Evolutionary conservation across 2,797 vertebrate genomes (phyloP).

Genomic region (Urosaurus nigricauda): DNA sequence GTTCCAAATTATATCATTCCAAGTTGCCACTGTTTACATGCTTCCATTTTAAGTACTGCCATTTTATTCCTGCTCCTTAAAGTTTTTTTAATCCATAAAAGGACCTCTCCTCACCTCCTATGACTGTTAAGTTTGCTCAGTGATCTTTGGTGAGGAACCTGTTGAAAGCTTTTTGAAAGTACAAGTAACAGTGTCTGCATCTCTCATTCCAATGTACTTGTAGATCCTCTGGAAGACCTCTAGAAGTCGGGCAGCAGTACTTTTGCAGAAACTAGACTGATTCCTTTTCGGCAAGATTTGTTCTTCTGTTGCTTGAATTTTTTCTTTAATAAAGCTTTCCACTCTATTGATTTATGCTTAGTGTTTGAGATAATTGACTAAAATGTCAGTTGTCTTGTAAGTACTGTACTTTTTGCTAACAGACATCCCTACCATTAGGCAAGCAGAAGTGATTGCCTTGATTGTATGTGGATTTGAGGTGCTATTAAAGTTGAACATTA

Average conservation of each 20-base stretch:
- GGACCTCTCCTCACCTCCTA: not conserved
- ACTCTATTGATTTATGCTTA: not conserved
- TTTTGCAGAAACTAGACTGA: not conserved
- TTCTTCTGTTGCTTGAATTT: not conserved
- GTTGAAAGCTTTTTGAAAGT: slow-evolving; percentile 5
- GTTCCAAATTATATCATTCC: not conserved
- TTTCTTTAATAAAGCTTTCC: not conserved
- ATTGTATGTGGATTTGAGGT: not conserved
- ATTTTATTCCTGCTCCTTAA: not conserved
- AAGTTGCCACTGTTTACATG: not conserved
- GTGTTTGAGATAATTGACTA: not conserved
- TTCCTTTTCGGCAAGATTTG: not conserved
- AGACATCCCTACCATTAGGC: not conserved
- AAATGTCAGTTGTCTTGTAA: not conserved
- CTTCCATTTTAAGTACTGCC: not conserved
- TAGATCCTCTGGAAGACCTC: not conserved
- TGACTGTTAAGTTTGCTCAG: not conserved
- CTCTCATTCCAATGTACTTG: not conserved
- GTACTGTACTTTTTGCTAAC: not conserved
- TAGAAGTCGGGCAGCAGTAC: not conserved
- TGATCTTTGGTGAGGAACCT: not conserved
- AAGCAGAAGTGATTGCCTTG: not conserved
- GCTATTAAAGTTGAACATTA: not conserved
- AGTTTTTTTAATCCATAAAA: not conserved
- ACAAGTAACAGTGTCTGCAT: not conserved